Percentiles rank a stretch among this genome's conserved stretches.
Evolutionary conservation across 2,888 invertebrate genomes (phyloP).

Genomic region (Drosophila cracens): DNA sequence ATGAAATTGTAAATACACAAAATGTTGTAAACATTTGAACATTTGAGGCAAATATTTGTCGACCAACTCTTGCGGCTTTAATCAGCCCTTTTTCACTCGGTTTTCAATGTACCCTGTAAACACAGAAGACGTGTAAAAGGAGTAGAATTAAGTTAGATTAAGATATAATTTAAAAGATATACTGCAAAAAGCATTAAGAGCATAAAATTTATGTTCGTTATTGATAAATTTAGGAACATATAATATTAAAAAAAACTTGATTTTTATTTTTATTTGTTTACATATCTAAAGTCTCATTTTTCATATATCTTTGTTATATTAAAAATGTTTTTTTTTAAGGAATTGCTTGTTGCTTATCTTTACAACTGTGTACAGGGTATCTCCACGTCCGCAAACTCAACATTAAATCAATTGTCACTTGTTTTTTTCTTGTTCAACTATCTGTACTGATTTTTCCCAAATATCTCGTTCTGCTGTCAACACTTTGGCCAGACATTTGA

Average conservation of each 20-base stretch:
- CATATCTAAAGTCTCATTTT: neutral
- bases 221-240: neutral
- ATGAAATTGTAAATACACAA: slow-evolving; percentile 73
- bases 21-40: slow-evolving; percentile 70
- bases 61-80: slow-evolving; percentile 34
- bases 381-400: neutral
- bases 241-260: neutral
- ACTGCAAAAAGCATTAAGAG: neutral
- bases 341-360: no score
- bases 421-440: slow-evolving; percentile 18
- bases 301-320: neutral
- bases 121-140: neutral
- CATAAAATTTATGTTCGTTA: neutral
- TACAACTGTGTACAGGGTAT: neutral
- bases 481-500: slow-evolving; percentile 63
- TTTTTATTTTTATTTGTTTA: neutral
- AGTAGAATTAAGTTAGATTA: neutral
- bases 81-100: slow-evolving; percentile 36
- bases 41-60: slow-evolving; percentile 60
- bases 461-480: slow-evolving; percentile 59
- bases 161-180: neutral
- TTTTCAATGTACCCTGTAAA: slow-evolving; percentile 19
- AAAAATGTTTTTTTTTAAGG: neutral
- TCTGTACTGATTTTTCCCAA: slow-evolving; percentile 8
- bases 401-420: slow-evolving; percentile 2